Conservation (phyloP, 2,113 vertebrate genomes). For the Siniperca knerii region DNA sequence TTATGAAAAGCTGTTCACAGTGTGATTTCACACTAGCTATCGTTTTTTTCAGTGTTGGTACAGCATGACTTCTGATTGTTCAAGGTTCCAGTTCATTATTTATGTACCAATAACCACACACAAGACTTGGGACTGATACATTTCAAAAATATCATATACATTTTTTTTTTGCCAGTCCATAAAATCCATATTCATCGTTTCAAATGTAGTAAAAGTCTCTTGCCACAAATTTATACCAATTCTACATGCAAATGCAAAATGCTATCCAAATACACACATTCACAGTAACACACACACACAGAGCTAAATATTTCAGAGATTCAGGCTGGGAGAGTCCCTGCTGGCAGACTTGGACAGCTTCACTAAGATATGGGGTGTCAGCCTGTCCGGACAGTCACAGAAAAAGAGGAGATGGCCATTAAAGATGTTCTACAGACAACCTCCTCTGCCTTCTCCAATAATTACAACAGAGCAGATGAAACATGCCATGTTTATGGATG, state of each 20-base stretch:
- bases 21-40: slow-evolving; percentile 13
- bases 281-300: slow-evolving; percentile 7
- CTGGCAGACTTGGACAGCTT: slow-evolving; percentile 43
- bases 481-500: slow-evolving; percentile 53
- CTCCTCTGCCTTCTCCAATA: slow-evolving; percentile 48
- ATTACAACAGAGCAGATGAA: slow-evolving; percentile 60
- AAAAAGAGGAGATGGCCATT: slow-evolving; percentile 28
- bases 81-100: neutral
- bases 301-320: neutral
- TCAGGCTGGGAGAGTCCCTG: slow-evolving; percentile 22
- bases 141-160: neutral
- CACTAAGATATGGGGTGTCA: slow-evolving; percentile 26
- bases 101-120: neutral
- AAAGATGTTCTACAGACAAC: slow-evolving; percentile 52
- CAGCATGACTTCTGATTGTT: neutral
- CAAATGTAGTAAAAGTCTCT: neutral
- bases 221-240: neutral
- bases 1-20: slow-evolving; percentile 11
- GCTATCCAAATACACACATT: slow-evolving; percentile 1
- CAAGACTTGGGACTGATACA: neutral
- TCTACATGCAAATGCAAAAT: neutral
- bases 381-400: slow-evolving; percentile 16
- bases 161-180: neutral
- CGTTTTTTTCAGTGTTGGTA: neutral
- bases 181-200: neutral